A percentile compares a stretch with the other conserved stretches of the same genome.
Evolutionary conservation across 2,113 vertebrate genomes (phyloP).

Genomic region (Hippocampus abdominalis): DNA sequence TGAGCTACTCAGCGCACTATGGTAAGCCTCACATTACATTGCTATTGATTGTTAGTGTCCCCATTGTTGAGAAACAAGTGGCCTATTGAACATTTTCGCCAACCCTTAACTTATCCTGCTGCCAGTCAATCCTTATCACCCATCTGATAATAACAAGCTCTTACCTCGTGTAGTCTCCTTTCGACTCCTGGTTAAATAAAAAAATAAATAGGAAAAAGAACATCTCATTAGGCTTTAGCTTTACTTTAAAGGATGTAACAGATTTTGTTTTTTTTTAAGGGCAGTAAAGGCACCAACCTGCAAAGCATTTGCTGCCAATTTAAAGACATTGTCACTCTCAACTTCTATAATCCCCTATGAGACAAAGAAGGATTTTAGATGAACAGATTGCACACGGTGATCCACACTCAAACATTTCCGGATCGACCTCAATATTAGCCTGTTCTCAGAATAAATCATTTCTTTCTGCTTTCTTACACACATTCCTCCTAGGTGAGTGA

Average conservation of each 20-base stretch:
- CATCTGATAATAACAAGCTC: slow-evolving; percentile 40
- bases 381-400: background rate
- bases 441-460: slow-evolving; percentile 25
- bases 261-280: background rate
- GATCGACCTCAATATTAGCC: slow-evolving; percentile 32
- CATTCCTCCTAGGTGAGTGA: slow-evolving; percentile 50
- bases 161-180: slow-evolving; percentile 95
- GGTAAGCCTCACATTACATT: slow-evolving; percentile 44
- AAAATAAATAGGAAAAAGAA: slow-evolving; percentile 7
- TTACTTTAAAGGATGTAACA: slow-evolving; percentile 3
- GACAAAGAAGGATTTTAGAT: slow-evolving; percentile 26
- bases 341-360: slow-evolving; percentile 92
- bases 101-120: slow-evolving; percentile 42
- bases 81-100: slow-evolving; percentile 45
- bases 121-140: slow-evolving; percentile 44
- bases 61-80: slow-evolving; percentile 42
- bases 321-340: slow-evolving; percentile 95
- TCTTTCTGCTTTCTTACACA: slow-evolving; percentile 16
- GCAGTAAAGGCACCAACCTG: slow-evolving; percentile 78
- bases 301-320: slow-evolving; percentile 91
- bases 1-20: slow-evolving; percentile 42
- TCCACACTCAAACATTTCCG: slow-evolving; percentile 19
- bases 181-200: slow-evolving; percentile 81
- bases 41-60: slow-evolving; percentile 59
- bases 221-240: slow-evolving; percentile 23